These are phyloP conservation scores for Chironomus riparius DNA, from an alignment of 2,888 invertebrate species.

Conservation along the genomic window DNA sequence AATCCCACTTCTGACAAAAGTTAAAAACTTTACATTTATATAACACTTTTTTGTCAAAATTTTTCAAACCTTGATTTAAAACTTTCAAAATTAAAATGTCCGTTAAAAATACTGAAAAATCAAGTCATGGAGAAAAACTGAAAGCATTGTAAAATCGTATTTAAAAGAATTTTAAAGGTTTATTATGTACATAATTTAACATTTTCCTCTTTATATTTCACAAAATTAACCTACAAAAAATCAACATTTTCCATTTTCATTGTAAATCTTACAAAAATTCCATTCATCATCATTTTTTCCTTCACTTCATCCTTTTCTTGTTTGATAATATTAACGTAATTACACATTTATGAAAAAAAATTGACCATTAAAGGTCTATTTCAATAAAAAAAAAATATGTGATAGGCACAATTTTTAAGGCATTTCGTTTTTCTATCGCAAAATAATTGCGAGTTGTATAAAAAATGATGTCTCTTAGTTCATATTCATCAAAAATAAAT, in stretches of 20 bases:
- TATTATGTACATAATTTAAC: neutral
- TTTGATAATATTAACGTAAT: no score
- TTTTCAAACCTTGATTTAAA: neutral
- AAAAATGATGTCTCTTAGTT: neutral
- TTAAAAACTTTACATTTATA: no score
- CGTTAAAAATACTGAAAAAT: no score
- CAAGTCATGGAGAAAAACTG: no score
- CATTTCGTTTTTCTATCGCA: neutral
- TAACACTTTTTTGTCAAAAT: no score
- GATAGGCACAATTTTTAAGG: neutral
- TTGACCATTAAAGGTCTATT: neutral
- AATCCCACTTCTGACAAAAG: neutral
- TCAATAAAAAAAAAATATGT: no score
- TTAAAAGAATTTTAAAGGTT: neutral
- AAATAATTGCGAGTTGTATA: neutral
- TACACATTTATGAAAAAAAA: neutral
- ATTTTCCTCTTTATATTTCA: neutral
- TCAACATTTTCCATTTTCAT: neutral
- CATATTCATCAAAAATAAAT: neutral
- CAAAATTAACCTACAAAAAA: neutral
- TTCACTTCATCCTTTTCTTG: neutral
- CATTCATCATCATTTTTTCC: neutral
- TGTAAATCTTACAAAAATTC: neutral
- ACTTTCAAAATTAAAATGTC: neutral
- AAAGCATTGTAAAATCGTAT: neutral